Evolutionary conservation across 2,113 vertebrate genomes (phyloP).

Genomic region (Aldabrachelys gigantea): DNA sequence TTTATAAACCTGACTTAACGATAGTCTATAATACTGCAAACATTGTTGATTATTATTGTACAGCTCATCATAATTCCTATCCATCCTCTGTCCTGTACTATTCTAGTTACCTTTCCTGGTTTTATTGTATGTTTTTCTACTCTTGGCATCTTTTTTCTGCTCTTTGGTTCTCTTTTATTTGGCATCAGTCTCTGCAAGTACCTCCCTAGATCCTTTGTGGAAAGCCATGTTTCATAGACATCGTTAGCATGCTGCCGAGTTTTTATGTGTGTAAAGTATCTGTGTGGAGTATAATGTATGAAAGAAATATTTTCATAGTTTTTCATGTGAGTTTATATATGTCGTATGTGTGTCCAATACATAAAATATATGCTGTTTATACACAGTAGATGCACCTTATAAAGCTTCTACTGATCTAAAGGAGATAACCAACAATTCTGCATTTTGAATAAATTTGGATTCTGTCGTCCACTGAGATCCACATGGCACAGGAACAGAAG

Average conservation of each 20-base stretch:
- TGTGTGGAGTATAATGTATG: neutral
- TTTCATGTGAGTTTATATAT: neutral
- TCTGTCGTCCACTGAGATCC: neutral
- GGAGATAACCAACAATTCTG: neutral
- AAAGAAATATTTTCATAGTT: neutral
- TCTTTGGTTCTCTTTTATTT: neutral
- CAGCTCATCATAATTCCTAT: neutral
- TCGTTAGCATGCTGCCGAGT: neutral
- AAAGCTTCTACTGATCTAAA: neutral
- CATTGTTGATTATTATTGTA: neutral
- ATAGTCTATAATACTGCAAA: neutral
- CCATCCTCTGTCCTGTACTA: accelerated
- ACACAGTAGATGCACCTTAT: neutral
- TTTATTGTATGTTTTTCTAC: neutral
- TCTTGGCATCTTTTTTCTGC: neutral
- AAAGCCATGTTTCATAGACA: neutral
- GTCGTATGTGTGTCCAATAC: neutral
- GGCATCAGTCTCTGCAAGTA: neutral
- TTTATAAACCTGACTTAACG: neutral
- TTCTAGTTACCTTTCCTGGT: neutral
- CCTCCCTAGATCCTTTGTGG: neutral
- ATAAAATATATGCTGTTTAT: accelerated
- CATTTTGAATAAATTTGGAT: neutral
- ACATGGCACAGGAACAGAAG: neutral
- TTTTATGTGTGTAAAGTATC: neutral